Evolutionary conservation across 2,888 invertebrate genomes (phyloP), one percentile per base, ranked within the genome.

Genomic region (Ormyrus rosae): DNA sequence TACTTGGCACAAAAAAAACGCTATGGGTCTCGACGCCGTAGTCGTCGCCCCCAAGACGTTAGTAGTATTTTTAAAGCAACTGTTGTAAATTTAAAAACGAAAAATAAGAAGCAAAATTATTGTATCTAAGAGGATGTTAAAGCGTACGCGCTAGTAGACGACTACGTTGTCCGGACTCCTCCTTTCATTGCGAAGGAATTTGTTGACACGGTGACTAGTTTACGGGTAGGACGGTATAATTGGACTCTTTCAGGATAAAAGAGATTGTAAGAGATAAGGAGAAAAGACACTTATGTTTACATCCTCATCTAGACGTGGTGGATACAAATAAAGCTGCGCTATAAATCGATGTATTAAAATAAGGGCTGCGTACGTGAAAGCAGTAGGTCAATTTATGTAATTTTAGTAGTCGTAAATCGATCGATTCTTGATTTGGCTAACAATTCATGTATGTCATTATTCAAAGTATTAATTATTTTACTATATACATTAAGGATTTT

Each of bases 171-270:
- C 80, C 13, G 48, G 72, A 78, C 67, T 70, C n/a, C 60, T 58
- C 34, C 34, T 77, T 74, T 79, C 58, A 74, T 56, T 67, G 78
- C 72, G 64, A 74, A 64, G 61, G 68, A 75, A 81, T 78, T 76
- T 76, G 34, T 77, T 82, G 82, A 80, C 77, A 79, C 82, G 76
- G 63, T 79, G 80, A 82, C 73, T 68, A 69, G 72, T 72, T 76
- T 76, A 81, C 69, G 69, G 75, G 72, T 79, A 72, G 75, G 81
- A 70, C 75, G 58, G 69, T 78, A 78, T 81, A 56, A 71, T 71
- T 75, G 71, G 51, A 68, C 75, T 81, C 78, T 78, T 72, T 65
- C 13, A 81, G 74, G 67, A 72, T 63, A 58, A 68, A 72, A 70
- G 77, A 73, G 70, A 70, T 73, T 74, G 81, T 74, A 70, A 78